Base-by-base conservation (phyloP, 2,113 vertebrate species). In the Chaetura pelagica region DNA sequence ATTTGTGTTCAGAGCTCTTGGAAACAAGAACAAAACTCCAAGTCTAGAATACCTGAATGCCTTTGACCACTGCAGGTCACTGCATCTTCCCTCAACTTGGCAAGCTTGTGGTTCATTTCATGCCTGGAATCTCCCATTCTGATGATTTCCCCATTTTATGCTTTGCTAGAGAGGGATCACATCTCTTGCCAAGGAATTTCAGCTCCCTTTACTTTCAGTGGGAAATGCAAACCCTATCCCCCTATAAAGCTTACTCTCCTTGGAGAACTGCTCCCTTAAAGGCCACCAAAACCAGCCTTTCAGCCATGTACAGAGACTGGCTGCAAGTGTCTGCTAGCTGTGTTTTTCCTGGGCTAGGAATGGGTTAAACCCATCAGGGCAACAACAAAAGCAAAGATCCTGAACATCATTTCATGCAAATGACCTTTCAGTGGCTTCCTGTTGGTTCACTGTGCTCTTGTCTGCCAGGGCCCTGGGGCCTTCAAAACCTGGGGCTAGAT, bases 371-470 rank as follows among this genome's bases (percentile, higher is more conserved):
- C 86, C 81, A 93, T 32, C 88, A 79, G 96, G 93, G 85, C 78
- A 90, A 94, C 87, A 96, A 96, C 88, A 97, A 98, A 98, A 92
- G 98, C 98, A 98, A 98, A 97, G 98, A 97, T 98, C 92, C 93
- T 75, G 94, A 96, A 92, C 94, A 98, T 97, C 97, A 98, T 98
- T 98, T 98, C 98, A 98, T 98, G 97, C 98, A 98, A 98, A 99
- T 98, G 98, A 99, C 98, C 99, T 99, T 98, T 99, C 97, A 97
- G 98, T 97, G 97, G 98, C 98, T 98, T 98, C 98, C 97, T 95
- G 96, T 92, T 97, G 93, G 94, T 97, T 97, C 97, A 97, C 96
- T 99, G 98, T 76, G 96, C 99, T 99, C 99, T 99, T 99, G 98
- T 98, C 98, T 99, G 99, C 98, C 99, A 99, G 98, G 97, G 83